Conservation (phyloP, 2,797 vertebrate genomes). For the Parotocinclus haroldoi region DNA sequence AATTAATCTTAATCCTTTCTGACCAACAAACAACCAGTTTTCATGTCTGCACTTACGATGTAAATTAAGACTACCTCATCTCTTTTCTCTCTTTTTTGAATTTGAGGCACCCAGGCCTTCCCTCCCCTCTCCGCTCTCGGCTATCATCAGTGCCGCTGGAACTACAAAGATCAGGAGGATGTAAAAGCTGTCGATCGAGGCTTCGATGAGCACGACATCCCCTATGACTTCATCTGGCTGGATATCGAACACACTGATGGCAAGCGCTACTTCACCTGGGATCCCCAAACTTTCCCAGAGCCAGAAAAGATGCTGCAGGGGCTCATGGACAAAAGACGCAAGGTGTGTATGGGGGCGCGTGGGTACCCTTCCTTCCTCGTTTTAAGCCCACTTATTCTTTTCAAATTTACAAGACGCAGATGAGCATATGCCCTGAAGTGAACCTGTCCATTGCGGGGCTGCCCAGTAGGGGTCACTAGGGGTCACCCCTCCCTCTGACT, state of each 20-base stretch:
- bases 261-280: conserved; percentile 97
- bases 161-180: conserved; percentile 92
- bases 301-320: conserved; percentile 81
- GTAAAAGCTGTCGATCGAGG: conserved; percentile 78
- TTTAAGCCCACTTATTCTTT: too few species aligned
- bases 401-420: too few species aligned
- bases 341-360: conserved; percentile 60
- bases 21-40: too few species aligned
- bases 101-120: conserved; percentile 85
- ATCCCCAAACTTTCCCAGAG: conserved; percentile 81
- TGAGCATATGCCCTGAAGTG: too few species aligned
- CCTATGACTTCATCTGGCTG: conserved; percentile 90
- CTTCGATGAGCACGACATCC: conserved; percentile 87
- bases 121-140: conserved; percentile 84
- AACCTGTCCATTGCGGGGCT: too few species aligned
- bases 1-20: too few species aligned
- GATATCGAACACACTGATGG: conserved; percentile 94
- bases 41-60: conserved; percentile 43
- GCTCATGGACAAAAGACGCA: conserved; percentile 78
- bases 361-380: too few species aligned
- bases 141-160: conserved; percentile 97
- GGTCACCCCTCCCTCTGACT: too few species aligned
- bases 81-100: not conserved
- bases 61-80: not conserved
- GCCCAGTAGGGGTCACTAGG: too few species aligned